Conservation (phyloP, 1,140 invertebrate genomes). For the Leptinotarsa texana region DNA sequence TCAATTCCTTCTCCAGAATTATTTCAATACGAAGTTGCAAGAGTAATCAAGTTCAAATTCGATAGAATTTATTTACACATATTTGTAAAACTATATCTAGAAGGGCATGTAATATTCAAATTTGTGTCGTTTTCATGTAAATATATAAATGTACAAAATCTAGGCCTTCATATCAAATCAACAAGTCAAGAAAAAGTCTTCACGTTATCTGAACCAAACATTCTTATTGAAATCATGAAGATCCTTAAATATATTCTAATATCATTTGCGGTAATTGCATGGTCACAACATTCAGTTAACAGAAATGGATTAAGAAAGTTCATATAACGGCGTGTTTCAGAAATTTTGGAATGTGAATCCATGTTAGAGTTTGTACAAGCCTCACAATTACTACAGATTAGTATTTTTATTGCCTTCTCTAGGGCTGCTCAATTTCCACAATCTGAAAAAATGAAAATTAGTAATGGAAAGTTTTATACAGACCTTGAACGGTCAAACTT, state of each 20-base stretch:
- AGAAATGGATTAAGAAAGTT: no score
- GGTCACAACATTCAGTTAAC: background rate
- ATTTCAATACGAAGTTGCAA: no score
- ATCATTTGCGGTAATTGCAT: background rate
- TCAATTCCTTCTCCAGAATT: no score
- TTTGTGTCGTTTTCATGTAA: conserved; percentile 21
- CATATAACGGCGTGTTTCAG: no score
- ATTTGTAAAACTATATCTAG: conserved; percentile 26
- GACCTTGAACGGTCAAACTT: no score
- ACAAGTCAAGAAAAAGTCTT: background rate
- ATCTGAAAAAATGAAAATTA: conserved; percentile 1
- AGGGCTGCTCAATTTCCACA: no score
- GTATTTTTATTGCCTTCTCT: background rate
- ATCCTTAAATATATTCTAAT: background rate
- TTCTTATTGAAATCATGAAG: conserved; percentile 1
- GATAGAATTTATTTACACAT: conserved; percentile 32
- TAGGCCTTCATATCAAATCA: conserved; percentile 7
- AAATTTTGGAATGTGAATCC: background rate
- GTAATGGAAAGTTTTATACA: no score
- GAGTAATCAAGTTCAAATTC: background rate
- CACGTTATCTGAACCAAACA: background rate
- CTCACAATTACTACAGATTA: conserved; percentile 3
- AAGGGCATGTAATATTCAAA: conserved; percentile 25
- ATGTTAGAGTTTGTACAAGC: no score
- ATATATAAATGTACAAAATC: conserved; percentile 32